Base-by-base conservation (phyloP, 2,113 vertebrate species). In the Gymnocephalus cernua region DNA sequence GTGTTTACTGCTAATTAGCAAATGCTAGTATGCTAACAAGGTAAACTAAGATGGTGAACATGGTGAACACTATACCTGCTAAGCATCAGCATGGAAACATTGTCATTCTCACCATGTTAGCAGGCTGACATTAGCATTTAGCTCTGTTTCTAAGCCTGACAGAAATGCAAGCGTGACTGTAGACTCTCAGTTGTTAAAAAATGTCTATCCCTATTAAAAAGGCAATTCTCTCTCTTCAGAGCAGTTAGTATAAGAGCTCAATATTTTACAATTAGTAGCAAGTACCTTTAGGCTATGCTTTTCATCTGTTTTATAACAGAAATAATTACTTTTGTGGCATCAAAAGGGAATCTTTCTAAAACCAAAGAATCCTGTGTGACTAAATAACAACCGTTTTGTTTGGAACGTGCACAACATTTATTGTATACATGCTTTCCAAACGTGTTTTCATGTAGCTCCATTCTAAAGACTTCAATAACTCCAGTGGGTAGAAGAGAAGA, bases 401-500 rank as follows among this genome's bases (percentile, higher is more conserved):
- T 38, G 48, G 3, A 14, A 4, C 1, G 2, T 11, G 3, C 2
- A 2, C 18, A 18, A 47, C n/a, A 16, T 45, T n/a, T 64, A 6
- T 45, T 66, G 16, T 12, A 13, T 19, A 12, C 9, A 18, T 27
- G 54, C 3, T 18, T 32, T 59, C 57, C 2, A 54, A 29, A 21
- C 58, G 4, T 59, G 0, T 68, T 51, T 71, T 44, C 44, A 41
- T 32, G 21, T 68, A 51, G 3, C 12, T 16, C 4, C 11, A 62
- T 41, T 62, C 10, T 50, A 10, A 38, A 14, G 12, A 18, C 23
- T 15, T n/a, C 2, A 50, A 79, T 73, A 44, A 85, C 74, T 51
- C 84, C 67, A 56, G 71, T 74, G 56, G 45, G 35, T 50, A 64
- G 53, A 73, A 29, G 66, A 70, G 66, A 80, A 50, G 54, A 77